A percentile compares a stretch with the other conserved stretches of the same genome.
phyloP scores from a whole-genome alignment of 1,140 invertebrate genomes.

The Acromyrmex heyeri region DNA sequence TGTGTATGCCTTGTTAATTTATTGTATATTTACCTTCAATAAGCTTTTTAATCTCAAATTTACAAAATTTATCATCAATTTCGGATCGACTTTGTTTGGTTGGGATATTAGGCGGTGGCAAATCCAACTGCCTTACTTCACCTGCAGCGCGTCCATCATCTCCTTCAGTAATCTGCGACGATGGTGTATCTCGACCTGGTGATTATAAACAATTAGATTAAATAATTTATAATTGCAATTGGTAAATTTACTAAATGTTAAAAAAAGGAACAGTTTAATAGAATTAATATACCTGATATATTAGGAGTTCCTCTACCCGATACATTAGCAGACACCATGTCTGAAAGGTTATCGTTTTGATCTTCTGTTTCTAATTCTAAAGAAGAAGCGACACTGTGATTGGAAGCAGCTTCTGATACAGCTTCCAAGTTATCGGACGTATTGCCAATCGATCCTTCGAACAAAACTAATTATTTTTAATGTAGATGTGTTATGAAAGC shows the following conservation, averaged over 20 bases:
- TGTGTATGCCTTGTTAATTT: background rate
- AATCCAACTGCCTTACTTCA: constrained; percentile 85
- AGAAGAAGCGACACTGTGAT: constrained; percentile 97
- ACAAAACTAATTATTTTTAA: constrained; percentile 79
- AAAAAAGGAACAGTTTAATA: background rate
- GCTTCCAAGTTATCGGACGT: constrained; percentile 97
- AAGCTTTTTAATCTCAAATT: constrained; percentile 98
- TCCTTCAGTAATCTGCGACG: constrained; percentile 95
- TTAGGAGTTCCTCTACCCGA: constrained; percentile 96
- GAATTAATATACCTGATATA: constrained; percentile 92
- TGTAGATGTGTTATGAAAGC: constrained; percentile 28
- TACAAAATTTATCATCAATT: constrained; percentile 99
- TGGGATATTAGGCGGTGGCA: constrained; percentile 88
- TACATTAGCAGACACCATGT: constrained; percentile 97
- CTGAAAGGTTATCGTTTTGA: constrained; percentile 97
- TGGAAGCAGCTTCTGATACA: constrained; percentile 97
- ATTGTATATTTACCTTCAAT: constrained; percentile 88
- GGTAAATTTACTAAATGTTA: background rate
- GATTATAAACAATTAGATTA: constrained; percentile 87
- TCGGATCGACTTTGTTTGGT: constrained; percentile 95
- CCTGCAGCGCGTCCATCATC: constrained; percentile 88
- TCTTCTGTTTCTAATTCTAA: constrained; percentile 94
- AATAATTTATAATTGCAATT: background rate
- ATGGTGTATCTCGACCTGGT: constrained; percentile 96
- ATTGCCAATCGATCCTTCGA: constrained; percentile 92